Conservation (phyloP, 1,140 invertebrate species). For the Bombus superbus region DNA sequence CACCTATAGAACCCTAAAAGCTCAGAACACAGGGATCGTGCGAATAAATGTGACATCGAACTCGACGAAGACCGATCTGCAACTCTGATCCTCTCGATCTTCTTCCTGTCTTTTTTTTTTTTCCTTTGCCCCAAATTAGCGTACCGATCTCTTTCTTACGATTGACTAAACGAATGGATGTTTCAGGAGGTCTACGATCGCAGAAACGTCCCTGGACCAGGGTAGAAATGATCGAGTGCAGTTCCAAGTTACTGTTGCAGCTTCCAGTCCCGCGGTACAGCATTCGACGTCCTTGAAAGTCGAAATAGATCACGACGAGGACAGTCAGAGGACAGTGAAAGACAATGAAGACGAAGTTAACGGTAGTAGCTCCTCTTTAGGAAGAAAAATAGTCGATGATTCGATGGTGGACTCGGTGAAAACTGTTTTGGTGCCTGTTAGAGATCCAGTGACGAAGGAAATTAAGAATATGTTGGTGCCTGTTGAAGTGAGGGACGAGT, state of each 20-base stretch:
- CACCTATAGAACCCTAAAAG: background rate
- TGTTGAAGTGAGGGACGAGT: background rate
- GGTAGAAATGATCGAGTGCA: background rate
- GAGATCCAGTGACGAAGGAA: background rate
- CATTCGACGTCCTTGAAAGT: background rate
- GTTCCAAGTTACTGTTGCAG: background rate
- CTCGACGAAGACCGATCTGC: too few species aligned
- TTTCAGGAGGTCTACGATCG: constrained; percentile 37
- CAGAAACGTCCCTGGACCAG: constrained; percentile 11
- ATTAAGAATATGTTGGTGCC: constrained; percentile 1
- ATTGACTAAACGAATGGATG: constrained; percentile 46
- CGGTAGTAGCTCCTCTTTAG: accelerated
- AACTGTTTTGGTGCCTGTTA: background rate
- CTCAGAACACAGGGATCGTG: background rate
- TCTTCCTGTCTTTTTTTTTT: background rate
- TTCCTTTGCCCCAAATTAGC: background rate
- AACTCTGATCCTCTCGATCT: background rate
- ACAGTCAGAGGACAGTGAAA: background rate
- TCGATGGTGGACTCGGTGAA: background rate
- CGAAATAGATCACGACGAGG: background rate
- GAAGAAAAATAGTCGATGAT: background rate
- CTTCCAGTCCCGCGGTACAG: background rate
- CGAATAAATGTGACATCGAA: background rate
- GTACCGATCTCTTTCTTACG: background rate
- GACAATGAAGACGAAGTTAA: background rate